phyloP scores from a whole-genome alignment of 92 coral and sea anemone species.

The Zoanthus sansibaricus region DNA sequence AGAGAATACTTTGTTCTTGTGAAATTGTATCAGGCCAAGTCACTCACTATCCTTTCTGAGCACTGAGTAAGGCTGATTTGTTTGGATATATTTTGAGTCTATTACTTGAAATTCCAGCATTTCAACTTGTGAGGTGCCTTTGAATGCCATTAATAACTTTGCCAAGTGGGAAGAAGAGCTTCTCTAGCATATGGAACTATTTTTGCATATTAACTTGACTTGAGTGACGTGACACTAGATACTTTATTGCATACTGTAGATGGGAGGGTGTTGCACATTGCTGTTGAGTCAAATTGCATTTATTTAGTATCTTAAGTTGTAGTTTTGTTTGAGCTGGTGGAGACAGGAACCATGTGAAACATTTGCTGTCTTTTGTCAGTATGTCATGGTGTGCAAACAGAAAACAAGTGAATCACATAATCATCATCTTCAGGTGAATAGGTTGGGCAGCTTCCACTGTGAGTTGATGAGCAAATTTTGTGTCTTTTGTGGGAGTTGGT shows the following conservation, averaged over 20 bases:
- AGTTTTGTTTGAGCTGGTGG: conserved; percentile 26
- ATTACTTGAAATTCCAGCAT: conserved; percentile 44
- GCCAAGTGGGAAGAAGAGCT: conserved; percentile 34
- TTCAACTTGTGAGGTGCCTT: conserved; percentile 45
- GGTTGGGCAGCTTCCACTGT: not conserved
- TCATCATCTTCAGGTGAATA: conserved; percentile 30
- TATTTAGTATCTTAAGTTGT: conserved; percentile 7
- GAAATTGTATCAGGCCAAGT: conserved; percentile 42
- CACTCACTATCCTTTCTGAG: conserved; percentile 29
- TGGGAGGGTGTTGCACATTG: conserved; percentile 47
- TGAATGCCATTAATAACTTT: conserved; percentile 45
- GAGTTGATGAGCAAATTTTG: conserved; percentile 31
- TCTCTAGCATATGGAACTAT: conserved; percentile 44
- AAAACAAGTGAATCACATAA: conserved; percentile 42
- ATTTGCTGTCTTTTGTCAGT: conserved; percentile 24
- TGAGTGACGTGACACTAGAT: conserved; percentile 35
- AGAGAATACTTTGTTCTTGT: conserved; percentile 47
- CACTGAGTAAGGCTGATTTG: conserved; percentile 47
- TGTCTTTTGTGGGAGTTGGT: conserved; percentile 20
- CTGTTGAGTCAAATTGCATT: conserved; percentile 47
- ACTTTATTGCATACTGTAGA: conserved; percentile 46
- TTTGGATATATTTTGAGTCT: conserved; percentile 39
- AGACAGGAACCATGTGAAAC: conserved; percentile 44
- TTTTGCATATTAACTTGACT: conserved; percentile 21
- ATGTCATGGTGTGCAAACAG: conserved; percentile 34